Base-by-base conservation (phyloP, 2,113 vertebrate species). In the Cygnus atratus region DNA sequence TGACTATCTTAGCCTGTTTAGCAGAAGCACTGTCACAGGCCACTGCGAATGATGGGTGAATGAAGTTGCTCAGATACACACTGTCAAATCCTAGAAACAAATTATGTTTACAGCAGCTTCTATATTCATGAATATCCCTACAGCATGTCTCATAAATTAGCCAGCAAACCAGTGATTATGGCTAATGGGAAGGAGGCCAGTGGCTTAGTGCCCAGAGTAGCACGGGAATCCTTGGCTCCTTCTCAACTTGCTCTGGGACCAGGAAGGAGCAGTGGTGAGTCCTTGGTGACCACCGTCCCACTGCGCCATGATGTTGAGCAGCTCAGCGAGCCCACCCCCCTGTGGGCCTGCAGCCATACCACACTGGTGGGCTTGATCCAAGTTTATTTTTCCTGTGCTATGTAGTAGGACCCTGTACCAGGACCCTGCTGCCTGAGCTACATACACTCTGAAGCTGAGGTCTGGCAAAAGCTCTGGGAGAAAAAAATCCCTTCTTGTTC, bases 81-180 rank as follows among this genome's bases (percentile, higher is more conserved):
- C 65, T 61, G 83, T 93, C 85, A 92, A 79, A 92, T 29, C 31
- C 84, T 66, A 61, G 58, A 81, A 88, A 89, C 43, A 87, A 92
- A 93, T 79, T 31, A 59, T 52, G 63, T 88, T 91, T 88, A 65
- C 86, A 92, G 90, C 73, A 81, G 89, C 88, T 90, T 82, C 88
- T 92, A 61, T 33, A 75, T 72, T 90, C 39, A 52, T 37, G 33
- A 88, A 18, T 81, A 88, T 72, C 83, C 57, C 88, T 95, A 52
- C 58, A 92, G 80, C 67, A 93, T 48, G 61, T 84, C 93, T 91
- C 92, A 90, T 95, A 90, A 93, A 90, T 93, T 94, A 93, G 75
- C 86, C 62, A 88, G 90, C 90, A 93, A 92, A 78, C 76, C 90
- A 86, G 93, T 78, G 92, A 94, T 95, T 96, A 94, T 90, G 92